Percentiles rank a stretch among this genome's conserved stretches.
phyloP scores from a whole-genome alignment of 1,140 invertebrate genomes.

The Ceratina australensis region DNA sequence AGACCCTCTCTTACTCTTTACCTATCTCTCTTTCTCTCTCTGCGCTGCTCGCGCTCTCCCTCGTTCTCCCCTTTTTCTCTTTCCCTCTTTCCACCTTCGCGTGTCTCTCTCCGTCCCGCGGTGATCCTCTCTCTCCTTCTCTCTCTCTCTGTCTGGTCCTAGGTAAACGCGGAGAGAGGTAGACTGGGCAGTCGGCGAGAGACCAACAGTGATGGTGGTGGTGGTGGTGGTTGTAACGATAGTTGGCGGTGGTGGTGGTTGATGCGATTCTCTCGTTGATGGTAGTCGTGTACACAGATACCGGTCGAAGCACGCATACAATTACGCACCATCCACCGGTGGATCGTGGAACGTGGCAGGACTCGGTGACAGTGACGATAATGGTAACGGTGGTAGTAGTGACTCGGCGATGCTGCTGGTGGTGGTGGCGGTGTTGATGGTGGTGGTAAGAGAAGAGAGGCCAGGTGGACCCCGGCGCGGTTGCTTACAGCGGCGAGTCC shows the following conservation, averaged over 20 bases:
- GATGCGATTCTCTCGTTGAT: constrained; percentile 41
- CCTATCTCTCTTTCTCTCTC: constrained; percentile 47
- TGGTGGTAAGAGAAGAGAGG: constrained; percentile 52
- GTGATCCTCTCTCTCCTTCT: constrained; percentile 39
- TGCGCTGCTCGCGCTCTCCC: constrained; percentile 5
- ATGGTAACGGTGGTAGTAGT: constrained; percentile 42
- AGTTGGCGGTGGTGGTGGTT: constrained; percentile 42
- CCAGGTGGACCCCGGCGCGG: constrained; percentile 53
- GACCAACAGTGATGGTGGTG: constrained; percentile 37
- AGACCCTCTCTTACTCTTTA: constrained; percentile 63
- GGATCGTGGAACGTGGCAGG: constrained; percentile 30
- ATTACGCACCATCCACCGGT: constrained; percentile 26
- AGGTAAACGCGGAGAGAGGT: constrained; percentile 67
- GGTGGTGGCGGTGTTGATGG: constrained; percentile 9
- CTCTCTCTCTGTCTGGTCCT: constrained; percentile 63
- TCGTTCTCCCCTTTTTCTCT: constrained; percentile 26
- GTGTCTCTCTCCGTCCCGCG: constrained; percentile 32
- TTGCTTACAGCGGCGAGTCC: constrained; percentile 38
- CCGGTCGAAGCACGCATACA: constrained; percentile 28
- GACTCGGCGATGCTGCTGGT: not conserved
- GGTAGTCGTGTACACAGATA: constrained; percentile 37
- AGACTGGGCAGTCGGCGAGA: constrained; percentile 48
- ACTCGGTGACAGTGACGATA: constrained; percentile 33
- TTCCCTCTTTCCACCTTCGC: constrained; percentile 47
- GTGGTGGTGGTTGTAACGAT: constrained; percentile 41